phyloP scores from a whole-genome alignment of 2,888 invertebrate genomes.

The Eremobia ochroleuca region DNA sequence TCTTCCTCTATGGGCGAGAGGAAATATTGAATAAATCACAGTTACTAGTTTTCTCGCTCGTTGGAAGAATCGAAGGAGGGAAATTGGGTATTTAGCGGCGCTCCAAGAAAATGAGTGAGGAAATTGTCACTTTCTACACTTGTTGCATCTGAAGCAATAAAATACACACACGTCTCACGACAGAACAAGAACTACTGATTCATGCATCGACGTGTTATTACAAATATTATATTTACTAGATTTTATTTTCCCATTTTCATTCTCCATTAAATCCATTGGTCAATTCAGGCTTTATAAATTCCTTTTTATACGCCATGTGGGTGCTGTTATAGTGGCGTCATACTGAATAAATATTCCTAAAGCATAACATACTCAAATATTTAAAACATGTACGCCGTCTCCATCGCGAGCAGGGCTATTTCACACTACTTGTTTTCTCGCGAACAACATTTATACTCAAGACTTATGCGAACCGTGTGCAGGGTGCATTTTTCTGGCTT shows the following conservation, averaged over 20 bases:
- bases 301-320: constrained; percentile 60
- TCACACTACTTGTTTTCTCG: constrained; percentile 82
- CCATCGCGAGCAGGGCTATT: constrained; percentile 75
- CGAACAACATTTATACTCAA: constrained; percentile 84
- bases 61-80: constrained; percentile 24
- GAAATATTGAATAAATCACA: constrained; percentile 38
- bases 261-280: constrained; percentile 36
- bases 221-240: neutral
- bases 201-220: neutral
- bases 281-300: constrained; percentile 38
- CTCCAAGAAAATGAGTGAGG: constrained; percentile 42
- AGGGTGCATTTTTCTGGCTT: constrained; percentile 85
- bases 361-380: constrained; percentile 77
- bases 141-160: constrained; percentile 44
- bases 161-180: neutral
- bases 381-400: constrained; percentile 76
- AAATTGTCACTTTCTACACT: constrained; percentile 59
- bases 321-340: constrained; percentile 55
- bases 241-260: neutral
- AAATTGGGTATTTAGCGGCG: constrained; percentile 48
- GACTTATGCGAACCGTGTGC: constrained; percentile 74
- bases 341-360: constrained; percentile 64
- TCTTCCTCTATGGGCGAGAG: neutral
- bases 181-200: neutral
- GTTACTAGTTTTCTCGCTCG: constrained; percentile 11